Evolutionary conservation across 1,140 invertebrate species (phyloP), one percentile per base, ranked within the genome.

Genomic region (Cydia splendana): DNA sequence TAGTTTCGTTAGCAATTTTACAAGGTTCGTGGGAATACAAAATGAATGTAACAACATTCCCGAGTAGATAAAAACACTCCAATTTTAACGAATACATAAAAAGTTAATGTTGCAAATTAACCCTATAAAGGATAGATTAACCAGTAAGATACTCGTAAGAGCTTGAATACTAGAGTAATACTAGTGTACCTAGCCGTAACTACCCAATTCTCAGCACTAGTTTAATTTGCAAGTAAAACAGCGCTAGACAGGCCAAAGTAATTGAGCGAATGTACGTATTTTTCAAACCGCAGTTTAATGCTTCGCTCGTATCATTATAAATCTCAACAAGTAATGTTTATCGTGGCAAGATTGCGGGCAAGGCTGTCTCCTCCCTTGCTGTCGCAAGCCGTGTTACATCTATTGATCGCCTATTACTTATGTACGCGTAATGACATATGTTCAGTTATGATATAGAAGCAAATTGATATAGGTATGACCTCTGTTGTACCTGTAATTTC

Each of bases 311-410:
- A 78, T 83, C 82, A 81, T 81, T 78, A 79, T 83, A 79, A 82
- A 80, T 79, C 76, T 80, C 76, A 79, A 65, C 73, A 30, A 76
- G 77, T 77, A 78, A 80, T 84, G 80, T 79, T 80, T 79, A 80
- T 79, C 75, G 76, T 48, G 45, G 34, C 65, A 69, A 78, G 78
- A 84, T 79, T 78, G 79, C 81, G 82, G 78, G 82, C 82, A 84
- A 84, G 82, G 82, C 45, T 78, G 79, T 80, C 82, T 82, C 81
- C 82, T 79, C 81, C 82, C 80, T 79, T 48, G 73, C 77, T 77
- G 74, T 76, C 53, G 78, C 74, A 62, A 69, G 74, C 28, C 65
- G 28, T 71, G 67, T 45, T 71, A 71, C 67, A 71, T 71, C 67
- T 71, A 71, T 71, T 71, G 67, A 71, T 71, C 30, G 38, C 67